A percentile compares a stretch with the other conserved stretches of the same genome.
Evolutionary conservation across 2,113 vertebrate species (phyloP).

Genomic region (Oncorhynchus kisutch): DNA sequence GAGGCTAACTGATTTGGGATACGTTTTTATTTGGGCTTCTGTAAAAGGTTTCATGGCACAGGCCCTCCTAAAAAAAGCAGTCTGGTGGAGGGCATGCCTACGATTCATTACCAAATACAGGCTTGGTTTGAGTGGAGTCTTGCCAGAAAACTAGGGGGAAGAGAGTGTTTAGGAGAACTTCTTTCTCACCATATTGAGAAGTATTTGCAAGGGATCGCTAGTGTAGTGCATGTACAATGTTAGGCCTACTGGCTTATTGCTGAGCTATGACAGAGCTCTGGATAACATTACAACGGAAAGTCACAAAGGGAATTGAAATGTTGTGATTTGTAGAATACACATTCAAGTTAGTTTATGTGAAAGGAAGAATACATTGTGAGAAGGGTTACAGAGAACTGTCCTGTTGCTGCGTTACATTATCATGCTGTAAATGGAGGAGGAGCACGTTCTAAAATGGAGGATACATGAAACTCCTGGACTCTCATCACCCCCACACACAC

Average conservation of each 20-base stretch:
- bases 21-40: background rate
- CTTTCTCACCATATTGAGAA: background rate
- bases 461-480: too few species aligned
- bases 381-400: too few species aligned
- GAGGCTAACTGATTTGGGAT: background rate
- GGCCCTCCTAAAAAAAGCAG: background rate
- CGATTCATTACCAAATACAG: slow-evolving; percentile 60
- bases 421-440: too few species aligned
- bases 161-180: background rate
- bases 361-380: too few species aligned
- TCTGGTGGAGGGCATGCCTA: slow-evolving; percentile 43
- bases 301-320: too few species aligned
- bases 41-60: background rate
- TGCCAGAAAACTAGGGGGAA: background rate
- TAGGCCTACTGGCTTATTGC: background rate
- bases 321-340: too few species aligned
- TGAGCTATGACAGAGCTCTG: background rate
- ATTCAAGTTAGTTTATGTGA: too few species aligned
- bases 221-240: background rate
- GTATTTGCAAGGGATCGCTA: background rate
- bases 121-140: background rate
- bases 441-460: too few species aligned
- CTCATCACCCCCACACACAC: too few species aligned
- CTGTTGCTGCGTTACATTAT: too few species aligned
- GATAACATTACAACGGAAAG: background rate